Conservation (phyloP, 2,797 vertebrate species). For the Sus cebifrons region DNA sequence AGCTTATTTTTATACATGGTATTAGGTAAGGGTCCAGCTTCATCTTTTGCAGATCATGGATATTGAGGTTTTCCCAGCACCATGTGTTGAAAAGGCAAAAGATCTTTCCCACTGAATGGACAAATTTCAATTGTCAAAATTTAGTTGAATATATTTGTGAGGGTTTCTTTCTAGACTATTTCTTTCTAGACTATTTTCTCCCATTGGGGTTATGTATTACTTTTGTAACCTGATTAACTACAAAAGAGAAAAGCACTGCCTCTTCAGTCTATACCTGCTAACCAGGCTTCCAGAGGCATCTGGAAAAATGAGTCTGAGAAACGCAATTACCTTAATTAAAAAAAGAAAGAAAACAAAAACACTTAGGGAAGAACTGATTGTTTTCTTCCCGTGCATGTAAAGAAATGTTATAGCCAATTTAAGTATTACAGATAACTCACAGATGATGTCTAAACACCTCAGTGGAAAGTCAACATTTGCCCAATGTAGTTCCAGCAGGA, state of each 20-base stretch:
- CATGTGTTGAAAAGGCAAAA: background rate
- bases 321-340: background rate
- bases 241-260: background rate
- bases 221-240: background rate
- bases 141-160: background rate
- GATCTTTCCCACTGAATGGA: background rate
- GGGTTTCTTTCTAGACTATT: background rate
- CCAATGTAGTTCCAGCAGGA: background rate
- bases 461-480: background rate
- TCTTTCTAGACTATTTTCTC: background rate
- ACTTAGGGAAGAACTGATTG: background rate
- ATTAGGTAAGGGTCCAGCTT: background rate
- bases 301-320: background rate
- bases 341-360: background rate
- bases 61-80: background rate
- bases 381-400: background rate
- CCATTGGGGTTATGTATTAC: background rate
- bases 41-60: background rate
- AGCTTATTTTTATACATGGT: background rate
- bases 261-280: background rate
- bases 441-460: background rate
- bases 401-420: background rate
- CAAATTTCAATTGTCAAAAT: background rate
- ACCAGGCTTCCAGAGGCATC: background rate
- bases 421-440: background rate